Evolutionary conservation across 2,113 vertebrate genomes (phyloP), one percentile per base, ranked within the genome.

Genomic region (Neolamprologus sp.): DNA sequence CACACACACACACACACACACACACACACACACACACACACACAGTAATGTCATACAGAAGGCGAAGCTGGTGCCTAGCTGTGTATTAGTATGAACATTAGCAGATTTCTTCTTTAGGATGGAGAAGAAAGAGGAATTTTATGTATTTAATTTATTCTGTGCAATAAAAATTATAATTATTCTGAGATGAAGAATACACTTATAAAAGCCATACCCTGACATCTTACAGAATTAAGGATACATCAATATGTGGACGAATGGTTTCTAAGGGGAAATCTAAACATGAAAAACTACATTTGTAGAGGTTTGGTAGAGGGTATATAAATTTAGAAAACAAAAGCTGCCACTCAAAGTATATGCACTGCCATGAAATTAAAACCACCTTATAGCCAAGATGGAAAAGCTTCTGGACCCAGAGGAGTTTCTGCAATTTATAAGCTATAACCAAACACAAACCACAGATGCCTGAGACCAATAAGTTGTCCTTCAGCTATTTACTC

Each of bases 401-500:
- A 81, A 40, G 51, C 57, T 45, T 73, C 55, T 10, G 1, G 12
- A 82, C 75, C 80, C n/a, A 6, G 7, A 73, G 86, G 84, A 79
- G 49, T 30, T 12, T 80, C 26, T 71, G 58, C 47, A 57, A 65
- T 89, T 91, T 86, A 82, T 83, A 88, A 82, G 73, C 86, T 63
- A 80, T 79, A 84, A 51, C 58, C 53, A 75, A 86, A 87, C 83
- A n/a, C 30, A 81, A 87, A 80, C 54, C 11, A 23, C 7, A 11
- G 58, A 63, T 80, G 68, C 58, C 75, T 83, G 54, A 80, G 83
- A 80, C 45, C 82, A 89, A 85, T 88, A 80, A 84, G 54, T 26
- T 51, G 80, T 88, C 93, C 86, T 91, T 88, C 58, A 91, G 83
- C 84, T 75, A 12, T 85, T 80, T 80, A 68, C 30, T 90, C 91